Base-by-base conservation (phyloP, 2,113 vertebrate genomes). In the Daubentonia madagascariensis region DNA sequence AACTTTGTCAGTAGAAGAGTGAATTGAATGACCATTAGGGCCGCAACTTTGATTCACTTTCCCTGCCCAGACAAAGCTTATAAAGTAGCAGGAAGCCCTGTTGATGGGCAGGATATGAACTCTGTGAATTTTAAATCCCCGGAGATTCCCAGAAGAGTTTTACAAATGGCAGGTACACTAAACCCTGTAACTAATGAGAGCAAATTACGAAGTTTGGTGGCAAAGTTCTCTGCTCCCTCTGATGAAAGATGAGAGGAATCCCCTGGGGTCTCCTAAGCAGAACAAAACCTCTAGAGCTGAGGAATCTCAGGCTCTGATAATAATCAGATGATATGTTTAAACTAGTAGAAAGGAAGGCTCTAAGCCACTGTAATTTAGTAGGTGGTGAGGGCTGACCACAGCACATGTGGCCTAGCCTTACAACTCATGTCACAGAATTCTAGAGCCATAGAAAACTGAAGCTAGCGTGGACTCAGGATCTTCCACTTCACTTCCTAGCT, bases 131-230 rank as follows among this genome's bases (percentile, higher is more conserved):
- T 43, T 63, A 80, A 81, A 43, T 50, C 94, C 67, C 72, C 16
- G 37, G 43, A 90, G 92, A 59, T 14, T 65, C 18, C 22, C 18
- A 80, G n/a, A 68, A 67, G 13, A 14, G 13, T 88, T 91, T 84
- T n/a, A 28, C 16, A 73, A 73, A 25, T 73, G 25, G 59, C 6
- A 2, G 10, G 37, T 78, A 67, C 23, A 50, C 8, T 85, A 85
- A 76, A 10, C n/a, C 52, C 48, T 87, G 32, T 16, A 78, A 89
- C 32, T 97, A 97, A 98, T 97, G 87, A 97, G 85, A 89, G 6
- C 18, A 97, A 97, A 97, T 96, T 95, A 94, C 43, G 79, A 97
- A 97, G 65, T 52, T 81, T 18, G 13, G 7, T 28, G 12, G 65
- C 52, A 95, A 97, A 96, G n/a, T 97, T 97, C 91, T 85, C 80